These are phyloP conservation scores for Limnephilus rhombicus DNA, from an alignment of 2,888 invertebrate genomes.

Conservation along the genomic window DNA sequence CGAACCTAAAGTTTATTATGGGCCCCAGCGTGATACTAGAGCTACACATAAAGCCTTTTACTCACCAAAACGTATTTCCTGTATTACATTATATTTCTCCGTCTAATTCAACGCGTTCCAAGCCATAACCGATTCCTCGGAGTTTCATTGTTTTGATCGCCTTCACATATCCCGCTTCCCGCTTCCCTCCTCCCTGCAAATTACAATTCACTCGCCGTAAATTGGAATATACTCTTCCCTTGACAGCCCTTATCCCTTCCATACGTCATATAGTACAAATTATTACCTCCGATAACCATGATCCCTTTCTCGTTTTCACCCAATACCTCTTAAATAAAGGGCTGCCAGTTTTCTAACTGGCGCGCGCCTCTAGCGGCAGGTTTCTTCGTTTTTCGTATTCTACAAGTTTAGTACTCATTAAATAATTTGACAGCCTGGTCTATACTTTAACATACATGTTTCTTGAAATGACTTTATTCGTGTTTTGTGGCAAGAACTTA, in stretches of 20 bases:
- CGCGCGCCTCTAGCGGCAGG: background rate
- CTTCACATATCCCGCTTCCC: background rate
- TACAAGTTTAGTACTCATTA: too few species aligned
- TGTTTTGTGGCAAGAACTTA: too few species aligned
- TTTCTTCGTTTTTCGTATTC: background rate
- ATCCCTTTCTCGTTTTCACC: background rate
- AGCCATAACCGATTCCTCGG: background rate
- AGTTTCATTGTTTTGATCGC: background rate
- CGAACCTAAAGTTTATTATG: background rate
- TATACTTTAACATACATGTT: too few species aligned
- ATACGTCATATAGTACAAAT: constrained; percentile 13
- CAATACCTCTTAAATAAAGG: background rate
- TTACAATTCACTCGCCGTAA: constrained; percentile 6
- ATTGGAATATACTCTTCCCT: background rate
- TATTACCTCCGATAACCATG: background rate
- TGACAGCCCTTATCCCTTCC: constrained; percentile 15
- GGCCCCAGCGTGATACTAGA: background rate
- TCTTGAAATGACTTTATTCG: too few species aligned
- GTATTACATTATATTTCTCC: background rate
- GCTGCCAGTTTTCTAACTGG: background rate
- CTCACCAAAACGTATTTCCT: background rate
- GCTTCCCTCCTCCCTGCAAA: background rate
- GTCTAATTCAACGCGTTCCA: background rate
- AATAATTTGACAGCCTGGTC: too few species aligned
- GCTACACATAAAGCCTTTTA: background rate